phyloP scores from a whole-genome alignment of 2,113 vertebrate species.

The Syrrhaptes paradoxus region DNA sequence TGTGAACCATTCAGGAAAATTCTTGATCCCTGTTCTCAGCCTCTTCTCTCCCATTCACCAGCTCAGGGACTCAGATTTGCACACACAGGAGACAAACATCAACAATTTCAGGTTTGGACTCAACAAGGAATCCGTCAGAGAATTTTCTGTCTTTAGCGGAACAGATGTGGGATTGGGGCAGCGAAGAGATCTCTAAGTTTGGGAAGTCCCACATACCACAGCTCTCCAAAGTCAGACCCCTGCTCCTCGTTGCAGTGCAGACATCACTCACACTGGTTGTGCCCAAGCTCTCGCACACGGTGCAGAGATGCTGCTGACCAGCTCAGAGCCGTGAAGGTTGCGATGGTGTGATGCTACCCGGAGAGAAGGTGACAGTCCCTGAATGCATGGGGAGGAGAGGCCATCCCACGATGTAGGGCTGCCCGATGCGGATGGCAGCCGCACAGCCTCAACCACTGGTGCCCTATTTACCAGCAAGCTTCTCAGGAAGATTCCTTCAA shows the following conservation, averaged over 20 bases:
- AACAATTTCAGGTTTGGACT: background rate
- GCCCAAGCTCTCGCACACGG: fast-evolving
- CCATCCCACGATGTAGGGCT: background rate
- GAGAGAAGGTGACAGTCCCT: background rate
- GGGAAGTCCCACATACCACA: background rate
- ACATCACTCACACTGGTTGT: background rate
- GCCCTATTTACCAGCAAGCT: background rate
- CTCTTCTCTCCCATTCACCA: background rate
- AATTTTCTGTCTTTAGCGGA: background rate
- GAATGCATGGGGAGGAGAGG: background rate
- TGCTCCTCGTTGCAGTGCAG: fast-evolving
- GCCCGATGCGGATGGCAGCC: background rate
- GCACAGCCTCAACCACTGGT: fast-evolving
- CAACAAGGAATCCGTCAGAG: background rate
- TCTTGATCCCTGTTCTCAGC: background rate
- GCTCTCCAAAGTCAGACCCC: background rate
- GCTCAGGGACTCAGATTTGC: background rate
- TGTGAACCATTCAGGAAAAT: background rate
- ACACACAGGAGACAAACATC: background rate
- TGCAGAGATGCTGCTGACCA: background rate
- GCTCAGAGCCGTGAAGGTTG: background rate
- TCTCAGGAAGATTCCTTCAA: background rate
- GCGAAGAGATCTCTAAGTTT: background rate
- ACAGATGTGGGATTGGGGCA: background rate
- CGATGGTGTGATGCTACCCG: background rate